Evolutionary conservation across 2,888 invertebrate species (phyloP).

Genomic region (Exocentrus adspersus): DNA sequence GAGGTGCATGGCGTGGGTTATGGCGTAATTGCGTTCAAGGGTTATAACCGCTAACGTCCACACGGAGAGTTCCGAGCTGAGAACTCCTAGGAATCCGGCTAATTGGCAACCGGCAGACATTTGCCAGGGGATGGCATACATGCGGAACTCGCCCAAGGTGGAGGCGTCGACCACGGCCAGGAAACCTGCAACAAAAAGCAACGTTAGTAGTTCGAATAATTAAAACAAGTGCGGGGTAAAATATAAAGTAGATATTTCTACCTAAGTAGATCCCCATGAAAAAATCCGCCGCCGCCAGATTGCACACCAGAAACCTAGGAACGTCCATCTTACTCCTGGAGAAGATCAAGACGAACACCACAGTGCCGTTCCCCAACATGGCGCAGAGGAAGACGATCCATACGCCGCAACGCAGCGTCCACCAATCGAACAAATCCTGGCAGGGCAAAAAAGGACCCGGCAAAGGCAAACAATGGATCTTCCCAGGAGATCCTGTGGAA

Average conservation of each 20-base stretch:
- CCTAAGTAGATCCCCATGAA: constrained; percentile 96
- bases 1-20: constrained; percentile 96
- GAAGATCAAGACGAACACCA: constrained; percentile 91
- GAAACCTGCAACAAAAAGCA: constrained; percentile 76
- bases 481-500: constrained; percentile 56
- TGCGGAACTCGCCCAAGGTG: constrained; percentile 94
- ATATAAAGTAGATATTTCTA: no score
- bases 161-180: constrained; percentile 96
- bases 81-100: constrained; percentile 93
- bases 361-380: constrained; percentile 94
- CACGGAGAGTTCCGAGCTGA: constrained; percentile 93
- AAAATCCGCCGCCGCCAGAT: constrained; percentile 96
- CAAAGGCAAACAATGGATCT: constrained; percentile 82
- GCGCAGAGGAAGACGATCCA: constrained; percentile 97
- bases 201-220: no score
- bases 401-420: constrained; percentile 95
- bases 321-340: constrained; percentile 95
- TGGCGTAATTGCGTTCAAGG: constrained; percentile 94
- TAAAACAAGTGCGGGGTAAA: no score
- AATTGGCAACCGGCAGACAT: constrained; percentile 92
- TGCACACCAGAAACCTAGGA: constrained; percentile 95
- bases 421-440: constrained; percentile 96
- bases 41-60: constrained; percentile 97
- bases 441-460: constrained; percentile 96
- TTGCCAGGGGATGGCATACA: constrained; percentile 98